Conservation (phyloP, 1,140 invertebrate species). For the Branchinecta lynchi region DNA sequence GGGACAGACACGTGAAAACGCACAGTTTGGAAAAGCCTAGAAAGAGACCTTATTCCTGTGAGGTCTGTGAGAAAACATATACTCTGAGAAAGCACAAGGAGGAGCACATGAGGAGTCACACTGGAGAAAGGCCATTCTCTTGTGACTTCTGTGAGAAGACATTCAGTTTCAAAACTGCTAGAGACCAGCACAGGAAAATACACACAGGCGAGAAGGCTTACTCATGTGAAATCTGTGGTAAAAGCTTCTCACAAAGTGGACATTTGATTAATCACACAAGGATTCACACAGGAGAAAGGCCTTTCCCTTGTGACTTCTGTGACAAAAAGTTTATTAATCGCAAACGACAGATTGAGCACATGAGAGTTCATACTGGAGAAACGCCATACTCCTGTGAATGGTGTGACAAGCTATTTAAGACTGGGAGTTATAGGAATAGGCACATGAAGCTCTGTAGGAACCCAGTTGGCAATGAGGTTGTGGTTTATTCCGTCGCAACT, state of each 20-base stretch:
- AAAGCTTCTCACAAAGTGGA: slow-evolving; percentile 91
- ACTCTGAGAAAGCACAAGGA: slow-evolving; percentile 47
- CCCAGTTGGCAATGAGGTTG: no score
- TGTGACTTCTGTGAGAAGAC: slow-evolving; percentile 55
- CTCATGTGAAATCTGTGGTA: slow-evolving; percentile 94
- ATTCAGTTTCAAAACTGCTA: slow-evolving; percentile 54
- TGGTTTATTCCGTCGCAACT: no score
- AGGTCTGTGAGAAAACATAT: slow-evolving; percentile 41
- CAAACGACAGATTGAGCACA: slow-evolving; percentile 54
- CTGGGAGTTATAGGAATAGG: not conserved
- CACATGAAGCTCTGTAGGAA: not conserved
- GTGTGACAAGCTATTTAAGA: slow-evolving; percentile 82
- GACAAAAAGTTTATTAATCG: slow-evolving; percentile 54
- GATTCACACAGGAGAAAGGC: slow-evolving; percentile 58
- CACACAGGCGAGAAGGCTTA: slow-evolving; percentile 99
- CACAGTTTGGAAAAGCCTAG: slow-evolving; percentile 64
- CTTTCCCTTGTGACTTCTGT: slow-evolving; percentile 57
- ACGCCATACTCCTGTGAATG: slow-evolving; percentile 91
- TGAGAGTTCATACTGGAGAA: slow-evolving; percentile 65
- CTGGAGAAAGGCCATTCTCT: slow-evolving; percentile 49
- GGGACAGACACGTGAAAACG: slow-evolving; percentile 40
- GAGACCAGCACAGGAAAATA: slow-evolving; percentile 55
- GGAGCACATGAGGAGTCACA: slow-evolving; percentile 54
- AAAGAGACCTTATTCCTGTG: slow-evolving; percentile 64
- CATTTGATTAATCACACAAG: slow-evolving; percentile 46